A percentile compares a stretch with the other conserved stretches of the same genome.
Conservation (phyloP, 2,888 invertebrate species). For the Hydraecia micacea region DNA sequence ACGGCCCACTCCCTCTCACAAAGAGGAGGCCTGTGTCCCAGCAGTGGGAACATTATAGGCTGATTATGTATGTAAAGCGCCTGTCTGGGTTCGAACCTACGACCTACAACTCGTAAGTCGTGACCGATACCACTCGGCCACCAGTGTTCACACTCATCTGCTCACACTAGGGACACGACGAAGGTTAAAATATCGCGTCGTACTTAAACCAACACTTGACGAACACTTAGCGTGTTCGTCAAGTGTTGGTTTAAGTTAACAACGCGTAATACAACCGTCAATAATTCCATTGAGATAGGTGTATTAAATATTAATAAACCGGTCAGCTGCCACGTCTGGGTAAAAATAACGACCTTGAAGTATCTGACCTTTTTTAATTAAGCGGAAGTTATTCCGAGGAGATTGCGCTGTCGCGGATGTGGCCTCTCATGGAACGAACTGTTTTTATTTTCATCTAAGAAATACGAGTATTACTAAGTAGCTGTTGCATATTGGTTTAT, state of each 20-base stretch:
- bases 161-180: background rate
- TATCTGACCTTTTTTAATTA: constrained; percentile 39
- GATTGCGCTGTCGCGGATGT: constrained; percentile 9
- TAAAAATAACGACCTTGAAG: constrained; percentile 29
- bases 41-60: too few relatives aligned
- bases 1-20: too few relatives aligned
- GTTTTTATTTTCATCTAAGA: background rate
- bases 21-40: too few relatives aligned
- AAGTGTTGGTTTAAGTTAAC: constrained; percentile 27
- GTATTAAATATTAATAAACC: constrained; percentile 18
- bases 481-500: background rate
- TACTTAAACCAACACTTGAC: too few relatives aligned
- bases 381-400: constrained; percentile 23
- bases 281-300: constrained; percentile 12
- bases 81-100: too few relatives aligned
- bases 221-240: too few relatives aligned
- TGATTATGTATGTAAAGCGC: too few relatives aligned
- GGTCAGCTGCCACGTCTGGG: constrained; percentile 18
- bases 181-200: background rate
- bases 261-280: constrained; percentile 3
- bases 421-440: background rate
- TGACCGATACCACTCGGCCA: too few relatives aligned
- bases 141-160: too few relatives aligned
- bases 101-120: too few relatives aligned
- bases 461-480: background rate